Evolutionary conservation across 1,140 invertebrate species (phyloP), one percentile per base, ranked within the genome.

Genomic region (Macrotrachela quadricornifera): DNA sequence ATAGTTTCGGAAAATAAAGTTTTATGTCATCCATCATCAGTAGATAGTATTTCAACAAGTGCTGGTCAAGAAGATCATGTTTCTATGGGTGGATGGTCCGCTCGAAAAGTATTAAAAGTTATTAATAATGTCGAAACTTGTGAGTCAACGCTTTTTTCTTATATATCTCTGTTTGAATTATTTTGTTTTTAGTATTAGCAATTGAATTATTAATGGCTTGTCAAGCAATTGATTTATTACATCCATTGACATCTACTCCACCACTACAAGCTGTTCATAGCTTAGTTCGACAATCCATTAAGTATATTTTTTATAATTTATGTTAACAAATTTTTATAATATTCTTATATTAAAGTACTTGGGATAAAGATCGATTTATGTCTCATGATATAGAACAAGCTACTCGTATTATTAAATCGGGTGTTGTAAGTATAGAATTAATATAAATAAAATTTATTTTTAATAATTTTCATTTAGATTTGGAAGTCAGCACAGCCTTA

Each of bases 41-140:
- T 80, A 11, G 80, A 80, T 63, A 79, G 77, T 21, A 63, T 82
- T 48, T 77, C 78, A 49, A 81, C 80, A 0, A 79, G 77, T 61
- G 80, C 78, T 14, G 79, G 77, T 30, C 79, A 78, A n/a, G 80
- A 81, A 66, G 80, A 81, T 66, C 80, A 81, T 62, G 80, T 81
- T 46, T 77, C 76, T 0, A 81, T 81, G 80, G 80, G 80, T 36
- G 79, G 78, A 9, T 81, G 78, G 63, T 66, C 79, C 0, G 80
- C 80, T 0, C 64, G 80, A 49, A 81, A 81, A 66, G 74, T 75
- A 36, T 64, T 78, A 4, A 69, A 63, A 53, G 72, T 79, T n/a
- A 72, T 80, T 10, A 76, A 78, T 60, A 77, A 80, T 62, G 78
- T 79, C 1, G 78, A 80, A 62, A 67, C 71, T 54, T 67, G 68